Base-by-base conservation (phyloP, 2,888 invertebrate species). In the Oscheius sp. region DNA sequence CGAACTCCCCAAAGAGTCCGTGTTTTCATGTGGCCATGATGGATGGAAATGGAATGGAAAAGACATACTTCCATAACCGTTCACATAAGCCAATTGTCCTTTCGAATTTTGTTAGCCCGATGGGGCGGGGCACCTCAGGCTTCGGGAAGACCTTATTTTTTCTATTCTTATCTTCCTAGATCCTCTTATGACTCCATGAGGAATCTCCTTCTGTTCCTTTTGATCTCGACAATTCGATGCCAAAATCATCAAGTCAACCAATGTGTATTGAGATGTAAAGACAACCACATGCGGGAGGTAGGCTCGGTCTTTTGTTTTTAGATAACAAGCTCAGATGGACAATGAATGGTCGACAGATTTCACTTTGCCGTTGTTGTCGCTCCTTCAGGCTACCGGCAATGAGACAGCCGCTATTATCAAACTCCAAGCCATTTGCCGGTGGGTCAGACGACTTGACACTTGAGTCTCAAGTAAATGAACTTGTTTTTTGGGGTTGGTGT, bases 211-310 rank as follows among this genome's bases (percentile, higher is more conserved):
- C 45, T 56, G 41, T 6, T 69, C 25, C 35, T 55, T 41, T 18
- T 43, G 13, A 0, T 69, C 21, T 55, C 21, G 25, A 21, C 21
- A 2, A 13, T 56, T 1, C 16, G 21, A 9, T 35, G 23, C 18
- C 43, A 69, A 2, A 41, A 55, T 35, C 69, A 29, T 13, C 69
- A 55, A 18, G 77, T 81, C n/a, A 81, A 83, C 66, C 76, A 76
- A 18, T 83, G 83, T 71, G 75, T 80, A 9, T 73, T 83, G 18
- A 46, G 77, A 25, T 83, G 83, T 69, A 83, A 83, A 59, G 83
- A 83, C 72, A 82, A 83, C 71, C 83, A 83, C 69, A 83, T 83
- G 83, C 72, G 68, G 70, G 80, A 83, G 79, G 83, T 82, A 41
- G 25, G 55, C 46, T 2, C 27, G 25, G 1, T 18, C 41, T 21